phyloP scores from a whole-genome alignment of 1,140 invertebrate species.

The Mya arenaria region DNA sequence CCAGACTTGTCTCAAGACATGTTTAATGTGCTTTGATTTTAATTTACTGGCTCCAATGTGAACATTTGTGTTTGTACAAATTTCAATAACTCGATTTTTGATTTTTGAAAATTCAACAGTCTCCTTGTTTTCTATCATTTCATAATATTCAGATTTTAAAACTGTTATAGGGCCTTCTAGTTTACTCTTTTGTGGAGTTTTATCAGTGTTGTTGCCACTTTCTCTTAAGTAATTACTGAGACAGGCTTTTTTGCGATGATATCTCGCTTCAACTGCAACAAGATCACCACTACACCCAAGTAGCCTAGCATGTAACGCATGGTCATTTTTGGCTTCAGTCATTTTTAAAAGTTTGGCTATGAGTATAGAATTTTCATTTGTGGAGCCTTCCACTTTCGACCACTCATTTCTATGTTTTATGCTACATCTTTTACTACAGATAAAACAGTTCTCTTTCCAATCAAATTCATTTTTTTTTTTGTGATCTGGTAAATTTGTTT shows the following conservation, averaged over 20 bases:
- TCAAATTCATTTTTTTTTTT: background rate
- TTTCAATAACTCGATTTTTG: background rate
- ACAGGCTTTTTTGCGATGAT: background rate
- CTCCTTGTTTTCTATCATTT: background rate
- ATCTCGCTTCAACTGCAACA: slow-evolving; percentile 5
- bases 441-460: slow-evolving; percentile 8
- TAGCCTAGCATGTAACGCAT: background rate
- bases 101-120: background rate
- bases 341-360: background rate
- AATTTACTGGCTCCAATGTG: background rate
- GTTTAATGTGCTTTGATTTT: background rate
- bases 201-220: background rate
- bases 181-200: background rate
- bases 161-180: background rate
- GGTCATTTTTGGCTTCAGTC: background rate
- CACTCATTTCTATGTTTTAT: background rate
- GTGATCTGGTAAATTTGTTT: background rate
- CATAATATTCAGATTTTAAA: background rate
- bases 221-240: background rate
- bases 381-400: background rate
- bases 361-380: background rate
- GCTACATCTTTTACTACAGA: background rate
- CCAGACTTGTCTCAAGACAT: background rate
- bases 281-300: background rate
- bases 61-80: background rate